phyloP scores from a whole-genome alignment of 2,888 invertebrate species.

The Netelia fuscicornis region DNA sequence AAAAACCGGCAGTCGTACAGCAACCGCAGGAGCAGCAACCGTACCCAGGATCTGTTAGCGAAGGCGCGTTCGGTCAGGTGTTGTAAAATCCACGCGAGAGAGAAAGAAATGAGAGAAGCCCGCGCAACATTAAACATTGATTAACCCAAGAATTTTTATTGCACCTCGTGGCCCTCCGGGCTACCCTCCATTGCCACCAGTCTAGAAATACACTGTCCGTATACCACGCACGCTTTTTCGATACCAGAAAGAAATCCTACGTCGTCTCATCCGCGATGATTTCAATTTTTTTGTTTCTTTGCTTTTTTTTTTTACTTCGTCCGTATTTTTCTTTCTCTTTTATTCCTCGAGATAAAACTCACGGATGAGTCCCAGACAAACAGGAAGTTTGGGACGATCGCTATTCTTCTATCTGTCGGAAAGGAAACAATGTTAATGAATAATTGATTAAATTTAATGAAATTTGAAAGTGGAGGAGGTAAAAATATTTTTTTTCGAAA shows the following conservation, averaged over 20 bases:
- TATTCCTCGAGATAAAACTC: not conserved
- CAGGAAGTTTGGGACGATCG: not conserved
- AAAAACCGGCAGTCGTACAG: conserved; percentile 74
- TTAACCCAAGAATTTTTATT: conserved; percentile 81
- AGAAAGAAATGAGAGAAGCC: conserved; percentile 46
- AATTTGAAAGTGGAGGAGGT: not conserved
- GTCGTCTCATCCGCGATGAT: not conserved
- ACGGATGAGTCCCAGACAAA: conserved; percentile 9
- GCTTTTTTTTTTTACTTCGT: not conserved
- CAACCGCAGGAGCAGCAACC: conserved; percentile 65
- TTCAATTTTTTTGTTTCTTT: not conserved
- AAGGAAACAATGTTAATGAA: not conserved
- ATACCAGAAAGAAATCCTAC: not conserved
- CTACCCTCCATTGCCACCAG: conserved; percentile 47
- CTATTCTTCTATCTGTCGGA: not conserved
- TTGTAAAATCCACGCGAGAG: conserved; percentile 74
- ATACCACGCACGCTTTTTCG: not conserved
- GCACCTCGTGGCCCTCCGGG: conserved; percentile 61
- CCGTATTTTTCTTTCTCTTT: not conserved
- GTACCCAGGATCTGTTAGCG: conserved; percentile 19
- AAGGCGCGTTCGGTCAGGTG: conserved; percentile 66
- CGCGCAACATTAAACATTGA: conserved; percentile 78
- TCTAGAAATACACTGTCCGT: conserved; percentile 29
- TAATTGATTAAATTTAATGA: conserved; percentile 14
- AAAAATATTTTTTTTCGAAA: not conserved